A percentile compares a stretch with the other conserved stretches of the same genome.
These are phyloP conservation scores for Archips xylosteana DNA, from an alignment of 2,888 invertebrate species.

Conservation along the genomic window DNA sequence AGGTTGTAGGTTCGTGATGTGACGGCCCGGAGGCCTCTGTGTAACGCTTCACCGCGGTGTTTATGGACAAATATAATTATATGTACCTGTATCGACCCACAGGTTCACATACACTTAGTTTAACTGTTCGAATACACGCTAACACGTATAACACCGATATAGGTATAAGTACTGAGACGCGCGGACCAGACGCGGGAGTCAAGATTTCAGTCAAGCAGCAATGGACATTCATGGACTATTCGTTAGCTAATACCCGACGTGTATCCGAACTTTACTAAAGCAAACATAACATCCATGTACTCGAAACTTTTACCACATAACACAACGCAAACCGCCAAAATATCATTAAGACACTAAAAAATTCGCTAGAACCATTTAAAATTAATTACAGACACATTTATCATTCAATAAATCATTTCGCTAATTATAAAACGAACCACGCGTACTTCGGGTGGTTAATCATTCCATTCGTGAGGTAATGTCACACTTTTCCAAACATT, in stretches of 20 bases:
- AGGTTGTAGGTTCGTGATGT: slow-evolving; percentile 74
- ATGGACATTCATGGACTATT: slow-evolving; percentile 35
- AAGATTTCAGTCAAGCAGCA: slow-evolving; percentile 30
- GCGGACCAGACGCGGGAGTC: slow-evolving; percentile 8
- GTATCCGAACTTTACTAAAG: slow-evolving; percentile 54
- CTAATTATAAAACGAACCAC: slow-evolving; percentile 66
- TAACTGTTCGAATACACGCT: slow-evolving; percentile 41
- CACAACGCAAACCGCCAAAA: slow-evolving; percentile 70
- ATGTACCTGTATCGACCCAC: slow-evolving; percentile 62
- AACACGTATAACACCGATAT: slow-evolving; percentile 29
- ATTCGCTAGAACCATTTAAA: slow-evolving; percentile 77
- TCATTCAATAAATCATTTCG: slow-evolving; percentile 70
- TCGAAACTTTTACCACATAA: slow-evolving; percentile 68
- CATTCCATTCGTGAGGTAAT: slow-evolving; percentile 66
- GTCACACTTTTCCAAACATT: slow-evolving; percentile 43
- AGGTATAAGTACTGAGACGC: slow-evolving; percentile 20
- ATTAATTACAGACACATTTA: slow-evolving; percentile 60
- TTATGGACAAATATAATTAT: slow-evolving; percentile 67
- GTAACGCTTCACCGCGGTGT: slow-evolving; percentile 61
- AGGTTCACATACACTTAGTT: slow-evolving; percentile 35
- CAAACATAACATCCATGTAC: slow-evolving; percentile 78
- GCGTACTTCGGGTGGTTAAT: slow-evolving; percentile 53
- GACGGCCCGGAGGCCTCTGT: slow-evolving; percentile 57
- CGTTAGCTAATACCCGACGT: slow-evolving; percentile 29
- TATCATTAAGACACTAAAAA: slow-evolving; percentile 77